Evolutionary conservation across 2,888 invertebrate genomes (phyloP).

Genomic region (Tetragonisca angustula): DNA sequence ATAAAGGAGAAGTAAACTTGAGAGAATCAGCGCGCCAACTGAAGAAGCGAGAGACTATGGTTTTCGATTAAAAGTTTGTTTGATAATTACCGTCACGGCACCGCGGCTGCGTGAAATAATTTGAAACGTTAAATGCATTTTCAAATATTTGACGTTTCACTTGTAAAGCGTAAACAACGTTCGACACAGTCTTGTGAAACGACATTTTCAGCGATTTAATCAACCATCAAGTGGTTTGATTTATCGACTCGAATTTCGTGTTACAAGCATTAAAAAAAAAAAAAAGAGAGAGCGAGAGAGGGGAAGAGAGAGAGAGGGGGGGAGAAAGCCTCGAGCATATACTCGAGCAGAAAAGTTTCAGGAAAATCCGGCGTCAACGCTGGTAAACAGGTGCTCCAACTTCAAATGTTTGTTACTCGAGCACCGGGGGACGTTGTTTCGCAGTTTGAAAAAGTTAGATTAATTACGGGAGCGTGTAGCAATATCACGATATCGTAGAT

Average conservation of each 20-base stretch:
- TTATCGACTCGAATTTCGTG: constrained; percentile 18
- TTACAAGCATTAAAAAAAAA: background rate
- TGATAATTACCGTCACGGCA: too few species aligned
- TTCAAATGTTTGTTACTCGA: constrained; percentile 39
- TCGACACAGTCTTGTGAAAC: background rate
- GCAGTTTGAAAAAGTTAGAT: constrained; percentile 39
- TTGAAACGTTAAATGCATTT: background rate
- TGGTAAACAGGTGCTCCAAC: constrained; percentile 36
- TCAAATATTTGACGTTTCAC: background rate
- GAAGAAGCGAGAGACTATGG: too few species aligned
- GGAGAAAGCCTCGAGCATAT: constrained; percentile 15
- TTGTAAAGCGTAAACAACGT: background rate
- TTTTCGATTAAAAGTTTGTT: too few species aligned
- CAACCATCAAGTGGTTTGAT: constrained; percentile 9
- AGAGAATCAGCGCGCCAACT: too few species aligned
- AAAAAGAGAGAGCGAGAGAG: background rate
- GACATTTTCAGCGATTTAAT: background rate
- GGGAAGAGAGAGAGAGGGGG: too few species aligned
- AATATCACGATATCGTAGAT: constrained; percentile 23
- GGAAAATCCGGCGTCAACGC: constrained; percentile 30
- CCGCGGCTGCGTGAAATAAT: background rate
- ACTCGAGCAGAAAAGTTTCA: constrained; percentile 19
- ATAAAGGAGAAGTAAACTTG: background rate
- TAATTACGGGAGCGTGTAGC: constrained; percentile 36
- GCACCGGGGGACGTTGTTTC: constrained; percentile 23